Percentiles rank a stretch among this genome's conserved stretches.
phyloP scores from a whole-genome alignment of 2,888 invertebrate species.

The Hololepta plana region DNA sequence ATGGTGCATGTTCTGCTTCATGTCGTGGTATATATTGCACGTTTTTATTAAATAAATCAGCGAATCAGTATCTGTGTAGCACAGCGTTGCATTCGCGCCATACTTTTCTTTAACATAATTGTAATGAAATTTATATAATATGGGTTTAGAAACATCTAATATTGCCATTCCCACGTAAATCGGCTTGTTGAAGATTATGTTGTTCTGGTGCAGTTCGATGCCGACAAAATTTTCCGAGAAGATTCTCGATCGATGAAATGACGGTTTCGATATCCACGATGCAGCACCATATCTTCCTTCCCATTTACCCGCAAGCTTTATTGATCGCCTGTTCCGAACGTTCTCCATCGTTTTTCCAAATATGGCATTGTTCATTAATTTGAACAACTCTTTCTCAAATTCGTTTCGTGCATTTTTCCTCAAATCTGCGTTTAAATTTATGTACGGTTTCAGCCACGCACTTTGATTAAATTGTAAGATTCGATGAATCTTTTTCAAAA shows the following conservation, averaged over 20 bases:
- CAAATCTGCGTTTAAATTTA: too few species aligned
- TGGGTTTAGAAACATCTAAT: slow-evolving; percentile 18
- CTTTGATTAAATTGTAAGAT: too few species aligned
- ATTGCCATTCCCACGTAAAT: slow-evolving; percentile 18
- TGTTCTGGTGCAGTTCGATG: slow-evolving; percentile 14
- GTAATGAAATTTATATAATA: slow-evolving; percentile 21
- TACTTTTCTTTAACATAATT: slow-evolving; percentile 15
- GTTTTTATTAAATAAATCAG: slow-evolving; percentile 14
- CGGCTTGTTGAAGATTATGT: slow-evolving; percentile 16
- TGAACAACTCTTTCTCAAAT: too few species aligned
- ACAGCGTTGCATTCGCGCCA: slow-evolving; percentile 10
- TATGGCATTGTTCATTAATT: too few species aligned
- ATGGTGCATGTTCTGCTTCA: slow-evolving; percentile 10
- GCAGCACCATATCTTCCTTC: too few species aligned
- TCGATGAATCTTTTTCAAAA: too few species aligned
- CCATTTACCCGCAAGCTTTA: too few species aligned
- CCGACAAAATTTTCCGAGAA: slow-evolving; percentile 18
- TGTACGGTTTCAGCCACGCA: too few species aligned
- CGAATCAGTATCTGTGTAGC: slow-evolving; percentile 15
- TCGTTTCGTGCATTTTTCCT: too few species aligned
- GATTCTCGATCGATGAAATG: slow-evolving; percentile 14
- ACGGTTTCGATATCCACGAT: too few species aligned
- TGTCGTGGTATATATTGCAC: slow-evolving; percentile 16
- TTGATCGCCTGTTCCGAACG: too few species aligned
- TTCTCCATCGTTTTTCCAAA: too few species aligned